These are phyloP conservation scores for Meteorus sp. DNA, from an alignment of 1,140 invertebrate genomes.

Conservation along the genomic window DNA sequence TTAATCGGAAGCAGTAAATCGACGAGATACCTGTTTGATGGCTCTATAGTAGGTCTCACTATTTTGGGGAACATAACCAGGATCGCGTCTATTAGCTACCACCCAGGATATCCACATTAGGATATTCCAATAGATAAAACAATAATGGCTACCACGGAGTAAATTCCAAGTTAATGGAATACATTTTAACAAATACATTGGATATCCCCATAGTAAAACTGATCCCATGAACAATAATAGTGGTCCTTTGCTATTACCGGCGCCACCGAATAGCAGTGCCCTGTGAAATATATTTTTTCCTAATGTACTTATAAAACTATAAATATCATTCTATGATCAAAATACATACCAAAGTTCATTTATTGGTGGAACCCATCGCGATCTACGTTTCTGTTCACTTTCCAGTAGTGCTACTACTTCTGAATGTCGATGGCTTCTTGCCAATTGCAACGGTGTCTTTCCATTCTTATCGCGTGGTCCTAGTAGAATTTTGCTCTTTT, in stretches of 20 bases:
- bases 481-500: conserved; percentile 86
- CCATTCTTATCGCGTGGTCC: conserved; percentile 88
- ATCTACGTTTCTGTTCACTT: conserved; percentile 76
- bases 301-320: conserved; percentile 19
- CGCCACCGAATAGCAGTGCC: conserved; percentile 85
- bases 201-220: conserved; percentile 87
- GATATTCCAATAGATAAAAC: conserved; percentile 86
- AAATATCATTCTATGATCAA: conserved; percentile 1
- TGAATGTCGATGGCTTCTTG: conserved; percentile 81
- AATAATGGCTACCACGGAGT: conserved; percentile 79
- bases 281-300: conserved; percentile 47
- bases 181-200: conserved; percentile 88
- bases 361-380: conserved; percentile 81
- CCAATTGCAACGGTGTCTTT: conserved; percentile 86
- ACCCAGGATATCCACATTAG: conserved; percentile 92
- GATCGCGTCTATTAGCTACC: conserved; percentile 85
- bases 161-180: conserved; percentile 90
- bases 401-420: conserved; percentile 81
- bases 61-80: conserved; percentile 85
- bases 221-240: conserved; percentile 83
- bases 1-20: not conserved
- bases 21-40: conserved; percentile 71
- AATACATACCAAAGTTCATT: conserved; percentile 77
- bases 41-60: conserved; percentile 86
- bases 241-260: conserved; percentile 86